A percentile compares a stretch with the other conserved stretches of the same genome.
Evolutionary conservation across 2,797 vertebrate genomes (phyloP).

Genomic region (Nyctalus aviator): DNA sequence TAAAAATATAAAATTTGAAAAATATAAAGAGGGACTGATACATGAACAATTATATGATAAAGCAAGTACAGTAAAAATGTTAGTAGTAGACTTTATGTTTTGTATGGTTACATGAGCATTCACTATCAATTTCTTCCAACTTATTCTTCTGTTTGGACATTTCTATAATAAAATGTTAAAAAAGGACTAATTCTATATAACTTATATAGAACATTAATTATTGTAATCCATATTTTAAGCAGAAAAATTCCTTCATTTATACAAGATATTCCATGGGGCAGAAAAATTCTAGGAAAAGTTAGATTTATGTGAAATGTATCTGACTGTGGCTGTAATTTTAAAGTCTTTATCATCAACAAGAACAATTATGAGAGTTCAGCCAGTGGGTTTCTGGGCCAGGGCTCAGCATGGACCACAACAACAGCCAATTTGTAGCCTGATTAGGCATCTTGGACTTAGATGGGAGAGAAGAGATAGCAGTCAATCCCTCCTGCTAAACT

Average conservation of each 20-base stretch:
- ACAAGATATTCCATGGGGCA: neutral
- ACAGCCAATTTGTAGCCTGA: fast-evolving
- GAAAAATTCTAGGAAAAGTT: neutral
- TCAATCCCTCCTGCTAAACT: neutral
- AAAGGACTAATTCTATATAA: neutral
- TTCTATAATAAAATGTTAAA: neutral
- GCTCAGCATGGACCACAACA: neutral
- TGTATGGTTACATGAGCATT: neutral
- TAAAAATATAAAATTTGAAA: neutral
- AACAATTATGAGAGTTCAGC: neutral
- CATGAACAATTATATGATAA: neutral
- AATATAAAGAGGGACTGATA: neutral
- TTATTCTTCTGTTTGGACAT: neutral
- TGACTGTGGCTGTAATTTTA: neutral
- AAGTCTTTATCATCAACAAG: neutral
- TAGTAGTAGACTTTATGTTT: neutral
- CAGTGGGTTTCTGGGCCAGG: neutral
- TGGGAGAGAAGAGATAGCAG: neutral
- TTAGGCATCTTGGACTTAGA: neutral
- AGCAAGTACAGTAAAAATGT: neutral
- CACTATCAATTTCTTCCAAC: neutral
- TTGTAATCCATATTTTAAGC: neutral
- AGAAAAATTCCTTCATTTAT: neutral
- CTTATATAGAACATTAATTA: neutral
- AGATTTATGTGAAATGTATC: neutral